Percentiles rank a stretch among this genome's conserved stretches.
These are phyloP conservation scores for Siniperca scherzeri DNA, from an alignment of 2,797 vertebrate species.

Conservation along the genomic window DNA sequence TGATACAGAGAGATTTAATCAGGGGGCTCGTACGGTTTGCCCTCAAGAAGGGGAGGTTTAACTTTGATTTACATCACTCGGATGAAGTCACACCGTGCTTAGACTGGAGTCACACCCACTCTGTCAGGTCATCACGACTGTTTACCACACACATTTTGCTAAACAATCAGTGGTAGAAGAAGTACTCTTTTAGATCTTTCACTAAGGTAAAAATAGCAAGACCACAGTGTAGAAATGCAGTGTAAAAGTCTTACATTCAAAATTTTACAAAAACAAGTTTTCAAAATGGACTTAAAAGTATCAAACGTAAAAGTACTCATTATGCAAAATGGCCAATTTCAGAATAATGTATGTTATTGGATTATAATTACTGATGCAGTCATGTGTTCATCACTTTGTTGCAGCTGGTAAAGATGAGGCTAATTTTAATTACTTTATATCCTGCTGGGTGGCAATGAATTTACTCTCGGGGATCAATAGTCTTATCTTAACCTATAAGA, in stretches of 20 bases:
- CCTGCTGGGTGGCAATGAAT: background rate
- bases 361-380: background rate
- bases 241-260: background rate
- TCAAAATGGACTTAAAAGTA: too few relatives aligned
- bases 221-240: background rate
- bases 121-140: background rate
- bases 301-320: background rate
- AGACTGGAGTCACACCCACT: background rate
- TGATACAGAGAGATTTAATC: background rate
- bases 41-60: background rate
- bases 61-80: background rate
- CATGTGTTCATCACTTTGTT: background rate
- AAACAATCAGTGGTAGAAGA: background rate
- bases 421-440: background rate
- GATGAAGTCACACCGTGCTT: background rate
- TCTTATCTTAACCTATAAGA: background rate
- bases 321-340: background rate
- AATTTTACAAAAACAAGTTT: background rate
- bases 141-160: background rate
- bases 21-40: fast-evolving
- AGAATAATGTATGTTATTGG: background rate
- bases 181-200: background rate
- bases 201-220: background rate
- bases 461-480: background rate
- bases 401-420: background rate